Percentiles rank a stretch among this genome's conserved stretches.
Evolutionary conservation across 2,113 vertebrate species (phyloP).

Genomic region (Tragelaphus buxtoni): DNA sequence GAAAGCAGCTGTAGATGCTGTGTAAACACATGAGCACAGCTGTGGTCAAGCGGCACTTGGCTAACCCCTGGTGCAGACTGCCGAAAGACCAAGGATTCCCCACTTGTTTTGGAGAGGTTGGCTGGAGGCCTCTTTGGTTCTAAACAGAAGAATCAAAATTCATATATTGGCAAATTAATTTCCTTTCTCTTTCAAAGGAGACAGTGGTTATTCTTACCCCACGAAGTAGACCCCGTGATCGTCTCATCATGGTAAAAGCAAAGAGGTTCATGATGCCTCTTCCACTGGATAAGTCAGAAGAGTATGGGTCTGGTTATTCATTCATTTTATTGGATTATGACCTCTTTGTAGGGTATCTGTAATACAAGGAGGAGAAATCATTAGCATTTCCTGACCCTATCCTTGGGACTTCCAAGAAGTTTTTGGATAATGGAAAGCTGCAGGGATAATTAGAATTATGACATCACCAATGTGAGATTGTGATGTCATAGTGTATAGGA

Average conservation of each 20-base stretch:
- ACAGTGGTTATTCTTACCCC: neutral
- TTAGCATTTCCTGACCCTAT: neutral
- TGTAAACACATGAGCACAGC: neutral
- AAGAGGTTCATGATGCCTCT: neutral
- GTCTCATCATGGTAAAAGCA: neutral
- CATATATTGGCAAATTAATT: neutral
- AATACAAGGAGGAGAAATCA: neutral
- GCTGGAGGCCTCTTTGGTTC: neutral
- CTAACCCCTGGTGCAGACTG: neutral
- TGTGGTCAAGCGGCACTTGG: neutral
- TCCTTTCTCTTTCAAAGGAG: neutral
- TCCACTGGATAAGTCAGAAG: neutral
- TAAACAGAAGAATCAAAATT: neutral
- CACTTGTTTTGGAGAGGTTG: neutral
- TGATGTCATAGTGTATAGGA: constrained; percentile 10
- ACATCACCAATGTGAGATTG: neutral
- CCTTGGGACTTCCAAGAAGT: neutral
- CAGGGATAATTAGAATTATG: constrained; percentile 24
- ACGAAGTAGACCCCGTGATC: neutral
- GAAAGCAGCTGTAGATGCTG: neutral
- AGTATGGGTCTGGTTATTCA: neutral
- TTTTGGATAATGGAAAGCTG: neutral
- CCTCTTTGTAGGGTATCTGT: neutral
- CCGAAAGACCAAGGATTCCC: neutral
- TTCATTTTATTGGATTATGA: neutral